These are phyloP conservation scores for Halichoeres trimaculatus DNA, from an alignment of 2,113 vertebrate species.

Conservation along the genomic window DNA sequence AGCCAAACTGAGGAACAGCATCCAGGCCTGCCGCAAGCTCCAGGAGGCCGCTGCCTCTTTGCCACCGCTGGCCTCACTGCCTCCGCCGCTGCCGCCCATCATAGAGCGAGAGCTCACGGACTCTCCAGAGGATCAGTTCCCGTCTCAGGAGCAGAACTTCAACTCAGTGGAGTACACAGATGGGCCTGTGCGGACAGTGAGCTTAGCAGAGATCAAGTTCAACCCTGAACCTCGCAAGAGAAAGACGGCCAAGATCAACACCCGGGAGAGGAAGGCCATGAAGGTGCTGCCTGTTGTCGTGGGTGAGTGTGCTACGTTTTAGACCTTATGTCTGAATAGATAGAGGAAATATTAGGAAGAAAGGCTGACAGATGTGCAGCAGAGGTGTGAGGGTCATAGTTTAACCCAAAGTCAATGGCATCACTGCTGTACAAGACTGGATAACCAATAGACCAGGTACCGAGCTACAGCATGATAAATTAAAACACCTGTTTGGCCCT, in stretches of 20 bases:
- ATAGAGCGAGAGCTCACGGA: conserved; percentile 63
- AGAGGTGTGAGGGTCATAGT: too few relatives aligned
- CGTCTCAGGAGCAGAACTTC: conserved; percentile 31
- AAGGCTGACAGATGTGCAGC: too few relatives aligned
- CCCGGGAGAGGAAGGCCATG: conserved; percentile 94
- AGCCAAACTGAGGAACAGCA: conserved; percentile 85
- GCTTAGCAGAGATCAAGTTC: conserved; percentile 81
- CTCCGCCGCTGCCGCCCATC: conserved; percentile 72
- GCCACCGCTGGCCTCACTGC: conserved; percentile 74
- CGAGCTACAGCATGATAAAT: too few relatives aligned
- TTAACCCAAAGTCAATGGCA: not conserved
- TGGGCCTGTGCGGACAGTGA: conserved; percentile 73
- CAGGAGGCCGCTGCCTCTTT: conserved; percentile 70
- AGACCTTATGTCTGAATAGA: too few relatives aligned
- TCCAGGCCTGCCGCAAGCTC: conserved; percentile 80
- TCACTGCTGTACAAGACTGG: not conserved
- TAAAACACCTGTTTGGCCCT: too few relatives aligned
- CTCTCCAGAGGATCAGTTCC: conserved; percentile 52
- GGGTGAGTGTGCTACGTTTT: conserved; percentile 82
- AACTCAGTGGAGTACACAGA: conserved; percentile 62
- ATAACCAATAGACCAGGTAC: not conserved
- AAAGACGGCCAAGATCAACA: conserved; percentile 89
- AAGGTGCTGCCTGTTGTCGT: conserved; percentile 93
- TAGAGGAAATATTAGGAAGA: too few relatives aligned
- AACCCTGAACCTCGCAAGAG: conserved; percentile 57